phyloP scores from a whole-genome alignment of 2,113 vertebrate genomes.

The Eurypyga helias region DNA sequence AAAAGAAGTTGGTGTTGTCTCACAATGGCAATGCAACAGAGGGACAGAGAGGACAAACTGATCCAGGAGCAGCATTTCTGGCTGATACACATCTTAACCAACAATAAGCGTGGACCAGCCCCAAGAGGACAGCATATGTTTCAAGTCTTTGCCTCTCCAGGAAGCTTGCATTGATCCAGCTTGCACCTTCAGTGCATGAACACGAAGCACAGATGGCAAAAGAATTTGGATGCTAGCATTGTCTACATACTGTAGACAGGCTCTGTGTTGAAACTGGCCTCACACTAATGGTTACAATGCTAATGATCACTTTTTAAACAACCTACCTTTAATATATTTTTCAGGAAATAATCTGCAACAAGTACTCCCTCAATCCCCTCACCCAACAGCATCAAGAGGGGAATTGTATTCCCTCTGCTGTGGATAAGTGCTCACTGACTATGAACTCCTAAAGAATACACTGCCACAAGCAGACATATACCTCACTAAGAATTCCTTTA shows the following conservation, averaged over 20 bases:
- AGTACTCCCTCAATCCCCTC: background rate
- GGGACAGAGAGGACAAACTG: background rate
- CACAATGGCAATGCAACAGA: background rate
- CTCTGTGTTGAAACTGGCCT: background rate
- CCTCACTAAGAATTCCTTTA: background rate
- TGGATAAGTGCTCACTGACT: background rate
- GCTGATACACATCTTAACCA: background rate
- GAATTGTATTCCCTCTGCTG: background rate
- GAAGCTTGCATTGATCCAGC: background rate
- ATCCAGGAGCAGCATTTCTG: background rate
- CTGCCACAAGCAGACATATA: background rate
- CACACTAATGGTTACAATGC: background rate
- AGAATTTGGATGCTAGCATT: fast-evolving
- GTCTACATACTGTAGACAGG: background rate
- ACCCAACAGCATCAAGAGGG: background rate
- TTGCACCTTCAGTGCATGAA: background rate
- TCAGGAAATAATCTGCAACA: background rate
- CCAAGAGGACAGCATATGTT: background rate
- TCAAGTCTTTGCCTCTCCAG: background rate
- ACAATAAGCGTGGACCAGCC: background rate
- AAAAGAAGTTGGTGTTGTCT: background rate
- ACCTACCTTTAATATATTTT: background rate
- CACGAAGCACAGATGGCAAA: background rate
- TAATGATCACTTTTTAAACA: background rate
- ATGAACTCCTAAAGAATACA: background rate